Evolutionary conservation across 1,140 invertebrate species (phyloP).

Genomic region (Solenopsis invicta): DNA sequence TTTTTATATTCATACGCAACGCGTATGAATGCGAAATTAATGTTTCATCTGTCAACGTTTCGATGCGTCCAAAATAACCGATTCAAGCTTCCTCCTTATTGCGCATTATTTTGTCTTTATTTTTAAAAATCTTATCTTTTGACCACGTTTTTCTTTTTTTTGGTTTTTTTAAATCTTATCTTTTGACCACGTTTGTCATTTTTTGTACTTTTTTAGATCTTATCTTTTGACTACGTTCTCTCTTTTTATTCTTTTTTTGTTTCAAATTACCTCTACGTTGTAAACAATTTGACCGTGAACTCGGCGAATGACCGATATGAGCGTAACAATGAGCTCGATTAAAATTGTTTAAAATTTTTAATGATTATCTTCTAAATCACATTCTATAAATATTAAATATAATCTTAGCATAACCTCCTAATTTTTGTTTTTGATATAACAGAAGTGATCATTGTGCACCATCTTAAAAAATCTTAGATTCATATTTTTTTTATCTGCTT

Average conservation of each 20-base stretch:
- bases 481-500: no score
- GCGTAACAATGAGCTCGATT: not conserved
- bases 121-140: conserved; percentile 25
- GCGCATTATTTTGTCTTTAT: not conserved
- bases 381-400: not conserved
- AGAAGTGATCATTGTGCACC: not conserved
- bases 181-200: no score
- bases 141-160: not conserved
- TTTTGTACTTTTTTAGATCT: no score
- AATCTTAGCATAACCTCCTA: not conserved
- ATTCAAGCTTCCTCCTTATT: not conserved
- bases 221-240: no score
- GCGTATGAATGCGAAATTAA: not conserved
- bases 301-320: conserved; percentile 26
- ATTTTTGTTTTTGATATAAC: not conserved
- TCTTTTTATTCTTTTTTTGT: not conserved
- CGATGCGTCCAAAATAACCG: not conserved
- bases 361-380: not conserved
- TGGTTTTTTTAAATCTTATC: not conserved
- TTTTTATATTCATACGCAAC: not conserved
- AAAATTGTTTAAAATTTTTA: not conserved
- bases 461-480: not conserved
- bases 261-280: conserved; percentile 4
- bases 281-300: conserved; percentile 50
- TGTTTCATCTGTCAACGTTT: not conserved